Evolutionary conservation across 2,888 invertebrate genomes (phyloP).

Genomic region (Acrobasis repandana): DNA sequence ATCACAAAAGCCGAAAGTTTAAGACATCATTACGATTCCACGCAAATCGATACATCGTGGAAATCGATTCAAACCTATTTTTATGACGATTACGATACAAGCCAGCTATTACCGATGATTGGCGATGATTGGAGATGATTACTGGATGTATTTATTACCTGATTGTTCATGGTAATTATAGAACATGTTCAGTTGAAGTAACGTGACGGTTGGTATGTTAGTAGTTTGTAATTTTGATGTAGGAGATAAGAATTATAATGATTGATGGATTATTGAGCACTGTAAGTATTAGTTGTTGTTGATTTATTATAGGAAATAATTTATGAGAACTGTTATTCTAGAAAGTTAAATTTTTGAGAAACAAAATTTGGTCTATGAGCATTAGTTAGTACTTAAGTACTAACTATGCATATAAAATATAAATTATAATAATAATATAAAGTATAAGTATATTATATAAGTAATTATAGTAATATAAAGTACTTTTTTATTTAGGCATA

Average conservation of each 20-base stretch:
- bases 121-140: constrained; percentile 1
- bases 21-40: constrained; percentile 3
- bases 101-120: constrained; percentile 13
- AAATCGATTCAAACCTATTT: constrained; percentile 15
- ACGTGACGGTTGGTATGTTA: constrained; percentile 10
- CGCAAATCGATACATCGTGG: constrained; percentile 14
- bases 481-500: too few relatives aligned
- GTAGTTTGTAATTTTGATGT: constrained; percentile 8
- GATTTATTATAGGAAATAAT: constrained; percentile 11
- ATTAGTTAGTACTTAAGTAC: too few relatives aligned
- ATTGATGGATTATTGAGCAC: constrained; percentile 7
- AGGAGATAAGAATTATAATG: constrained; percentile 3
- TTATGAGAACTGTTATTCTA: neutral
- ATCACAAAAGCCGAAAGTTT: neutral
- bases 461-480: too few relatives aligned
- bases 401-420: too few relatives aligned
- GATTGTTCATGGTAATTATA: constrained; percentile 9
- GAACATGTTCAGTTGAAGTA: constrained; percentile 10
- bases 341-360: too few relatives aligned
- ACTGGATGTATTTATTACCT: constrained; percentile 13
- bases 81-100: constrained; percentile 19
- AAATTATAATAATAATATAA: too few relatives aligned
- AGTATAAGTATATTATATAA: too few relatives aligned
- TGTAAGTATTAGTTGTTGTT: neutral
- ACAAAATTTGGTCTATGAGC: too few relatives aligned